Evolutionary conservation across 92 coral and sea anemone species (phyloP), one percentile per base, ranked within the genome.

Genomic region (Epizoanthus stellaris): DNA sequence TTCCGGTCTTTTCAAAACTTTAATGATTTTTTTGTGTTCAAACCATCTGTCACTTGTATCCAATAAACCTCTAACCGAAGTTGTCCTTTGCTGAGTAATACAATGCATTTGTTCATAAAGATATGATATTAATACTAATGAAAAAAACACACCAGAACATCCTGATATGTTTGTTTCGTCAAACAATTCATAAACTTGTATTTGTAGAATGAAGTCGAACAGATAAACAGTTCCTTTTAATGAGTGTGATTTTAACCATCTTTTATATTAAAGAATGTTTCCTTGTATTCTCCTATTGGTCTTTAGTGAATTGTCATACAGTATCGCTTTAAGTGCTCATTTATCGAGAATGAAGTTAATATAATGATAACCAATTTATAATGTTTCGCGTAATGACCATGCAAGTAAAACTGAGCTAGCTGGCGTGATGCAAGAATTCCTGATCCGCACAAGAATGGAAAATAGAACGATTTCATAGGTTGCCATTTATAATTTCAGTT

Each of bases 1-100:
- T 79, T 79, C 59, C 53, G n/a, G 82, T 76, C 68, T 63, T 75
- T 79, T 79, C 83, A 79, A 62, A 62, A 79, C 40, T 20, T 77
- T 79, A 79, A 79, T 79, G 83, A 79, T 62, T 38, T 79, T 9
- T 63, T 79, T 36, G 70, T 45, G 83, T 42, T 10, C 60, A 42
- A 4, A 79, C 64, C 83, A 79, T 79, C 83, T 79, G 83, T 79
- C 83, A 15, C 60, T 79, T 19, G 30, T 59, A 64, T 12, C 83
- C 83, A 79, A 79, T 79, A 64, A 79, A 64, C 45, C 21, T 36
- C 19, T 43, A 79, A 17, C 30, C 42, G 17, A 64, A 62, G 23
- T n/a, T 42, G 49, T 43, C 5, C 82, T 40, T 79, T 61, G 83
- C 40, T 40, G 47, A 43, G 13, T 15, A 76, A 76, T 25, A 57